Conservation (phyloP, 64 coral and sea anemone genomes). For the Orbicella faveolata region DNA sequence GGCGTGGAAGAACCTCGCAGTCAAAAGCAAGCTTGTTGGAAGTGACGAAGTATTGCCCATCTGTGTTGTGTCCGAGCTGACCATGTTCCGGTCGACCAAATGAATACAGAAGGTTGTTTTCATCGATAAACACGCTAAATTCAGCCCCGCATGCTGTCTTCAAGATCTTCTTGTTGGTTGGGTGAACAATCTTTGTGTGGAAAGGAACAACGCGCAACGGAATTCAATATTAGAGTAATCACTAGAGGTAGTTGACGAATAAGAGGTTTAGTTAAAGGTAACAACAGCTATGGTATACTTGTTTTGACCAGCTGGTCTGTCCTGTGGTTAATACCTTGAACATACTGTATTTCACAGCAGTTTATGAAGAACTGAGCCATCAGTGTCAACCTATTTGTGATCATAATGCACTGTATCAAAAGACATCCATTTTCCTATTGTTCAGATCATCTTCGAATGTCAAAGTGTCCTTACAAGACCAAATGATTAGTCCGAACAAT, state of each 20-base stretch:
- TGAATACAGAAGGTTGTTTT: conserved; percentile 71
- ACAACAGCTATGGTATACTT: too few relatives aligned
- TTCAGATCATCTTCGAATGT: too few relatives aligned
- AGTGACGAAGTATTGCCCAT: conserved; percentile 84
- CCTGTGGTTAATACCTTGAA: too few relatives aligned
- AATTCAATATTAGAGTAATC: not conserved
- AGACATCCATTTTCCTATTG: too few relatives aligned
- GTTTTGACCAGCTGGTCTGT: too few relatives aligned
- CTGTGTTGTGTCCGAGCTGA: conserved; percentile 88
- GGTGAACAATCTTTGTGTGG: conserved; percentile 61
- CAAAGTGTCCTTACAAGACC: too few relatives aligned
- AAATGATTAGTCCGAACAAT: too few relatives aligned
- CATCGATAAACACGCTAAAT: conserved; percentile 93
- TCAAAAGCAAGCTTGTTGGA: conserved; percentile 88
- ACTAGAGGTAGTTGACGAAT: not conserved
- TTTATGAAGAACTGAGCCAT: too few relatives aligned
- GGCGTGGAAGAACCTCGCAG: conserved; percentile 71
- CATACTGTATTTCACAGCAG: too few relatives aligned
- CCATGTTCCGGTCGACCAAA: conserved; percentile 88
- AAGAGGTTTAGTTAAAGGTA: too few relatives aligned
- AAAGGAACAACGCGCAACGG: not conserved
- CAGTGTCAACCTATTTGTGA: too few relatives aligned
- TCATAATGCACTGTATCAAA: too few relatives aligned
- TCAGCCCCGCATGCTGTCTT: conserved; percentile 82
- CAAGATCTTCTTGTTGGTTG: conserved; percentile 67